Percentiles rank a stretch among this genome's conserved stretches.
Conservation (phyloP, 2,113 vertebrate species). For the Dissostichus mawsoni region DNA sequence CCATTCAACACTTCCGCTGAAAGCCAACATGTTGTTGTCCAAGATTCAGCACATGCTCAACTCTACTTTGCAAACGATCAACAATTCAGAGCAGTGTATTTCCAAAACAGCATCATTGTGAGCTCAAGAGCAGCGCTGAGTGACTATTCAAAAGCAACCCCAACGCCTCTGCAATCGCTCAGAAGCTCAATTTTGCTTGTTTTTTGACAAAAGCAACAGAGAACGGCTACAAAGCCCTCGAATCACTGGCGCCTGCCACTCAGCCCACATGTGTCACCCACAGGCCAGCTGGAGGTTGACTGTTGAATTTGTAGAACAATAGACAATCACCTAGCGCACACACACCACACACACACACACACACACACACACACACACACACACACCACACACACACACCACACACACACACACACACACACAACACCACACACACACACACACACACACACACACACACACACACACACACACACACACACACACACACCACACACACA, state of each 20-base stretch:
- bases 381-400: background rate
- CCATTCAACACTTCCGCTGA: constrained; percentile 35
- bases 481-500: background rate
- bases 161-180: constrained; percentile 31
- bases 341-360: too few species aligned
- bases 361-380: background rate
- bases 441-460: background rate
- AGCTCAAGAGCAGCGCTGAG: constrained; percentile 40
- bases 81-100: constrained; percentile 24
- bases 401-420: too few species aligned
- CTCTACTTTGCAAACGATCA: constrained; percentile 40
- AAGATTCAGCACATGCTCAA: constrained; percentile 33
- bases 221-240: constrained; percentile 34
- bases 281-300: constrained; percentile 51
- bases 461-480: background rate
- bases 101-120: constrained; percentile 55
- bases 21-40: constrained; percentile 34
- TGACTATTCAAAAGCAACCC: constrained; percentile 57
- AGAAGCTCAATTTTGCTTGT: constrained; percentile 53
- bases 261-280: constrained; percentile 59
- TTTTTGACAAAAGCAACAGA: constrained; percentile 55
- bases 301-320: constrained; percentile 71
- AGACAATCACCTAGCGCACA: constrained; percentile 58
- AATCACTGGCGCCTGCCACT: constrained; percentile 73
- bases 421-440: too few species aligned